These are phyloP conservation scores for Hipposideros armiger DNA, from an alignment of 2,113 vertebrate genomes.

Conservation along the genomic window DNA sequence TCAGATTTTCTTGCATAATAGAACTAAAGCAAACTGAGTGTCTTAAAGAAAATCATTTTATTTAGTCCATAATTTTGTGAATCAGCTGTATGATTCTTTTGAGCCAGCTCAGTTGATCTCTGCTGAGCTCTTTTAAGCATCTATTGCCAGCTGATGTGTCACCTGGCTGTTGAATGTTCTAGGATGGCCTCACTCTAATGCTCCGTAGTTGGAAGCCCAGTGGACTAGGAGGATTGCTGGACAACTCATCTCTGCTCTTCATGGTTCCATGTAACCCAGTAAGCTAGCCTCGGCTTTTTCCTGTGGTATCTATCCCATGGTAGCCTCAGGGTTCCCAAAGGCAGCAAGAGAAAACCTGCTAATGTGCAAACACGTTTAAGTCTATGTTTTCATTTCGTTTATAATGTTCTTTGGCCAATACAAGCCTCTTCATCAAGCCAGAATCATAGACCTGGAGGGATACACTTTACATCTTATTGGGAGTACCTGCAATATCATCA, in stretches of 20 bases:
- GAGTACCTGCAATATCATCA: background rate
- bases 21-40: background rate
- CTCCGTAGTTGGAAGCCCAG: background rate
- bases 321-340: background rate
- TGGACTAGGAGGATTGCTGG: background rate
- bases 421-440: background rate
- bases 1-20: background rate
- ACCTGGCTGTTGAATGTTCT: background rate
- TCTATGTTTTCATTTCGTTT: background rate
- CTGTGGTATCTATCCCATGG: background rate
- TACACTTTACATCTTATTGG: too few relatives aligned
- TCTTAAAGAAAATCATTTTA: slow-evolving; percentile 27
- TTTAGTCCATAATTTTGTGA: background rate
- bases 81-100: background rate
- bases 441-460: background rate
- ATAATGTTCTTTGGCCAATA: background rate
- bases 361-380: background rate
- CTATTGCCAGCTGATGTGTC: background rate
- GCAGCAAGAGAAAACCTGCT: background rate
- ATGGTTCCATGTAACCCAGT: background rate
- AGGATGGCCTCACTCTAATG: background rate
- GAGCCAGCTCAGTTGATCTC: too few relatives aligned
- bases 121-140: background rate
- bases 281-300: background rate
- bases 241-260: background rate